Evolutionary conservation across 2,888 invertebrate species (phyloP), one percentile per base, ranked within the genome.

Genomic region (Ennomos erosarius): DNA sequence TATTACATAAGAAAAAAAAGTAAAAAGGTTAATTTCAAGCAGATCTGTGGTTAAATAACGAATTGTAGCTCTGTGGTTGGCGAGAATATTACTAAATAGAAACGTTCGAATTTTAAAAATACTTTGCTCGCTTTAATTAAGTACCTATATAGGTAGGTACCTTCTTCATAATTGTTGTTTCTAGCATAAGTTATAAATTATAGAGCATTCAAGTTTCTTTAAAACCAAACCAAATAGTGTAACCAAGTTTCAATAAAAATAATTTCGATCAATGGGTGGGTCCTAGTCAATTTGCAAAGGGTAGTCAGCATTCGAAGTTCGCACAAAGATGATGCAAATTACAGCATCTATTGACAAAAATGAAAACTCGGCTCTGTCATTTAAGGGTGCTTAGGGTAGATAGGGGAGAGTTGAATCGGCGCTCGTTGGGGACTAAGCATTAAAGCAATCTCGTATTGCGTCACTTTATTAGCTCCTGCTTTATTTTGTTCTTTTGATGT

Each of bases 401-500:
- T 82, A 78, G 87, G 90, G 88, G 90, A 82, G 82, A 81, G 67
- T 84, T 89, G 86, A 90, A 90, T 89, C 86, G 79, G 79, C 85
- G 84, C 88, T 88, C 88, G 82, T 83, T 83, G 81, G 87, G 83
- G 81, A 84, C 78, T 82, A 83, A 84, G 81, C 80, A 88, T 90
- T 90, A 89, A 90, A 90, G 88, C 87, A 87, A 88, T 90, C 90
- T 87, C 83, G 76, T 78, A 81, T 82, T 82, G 86, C 85, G 85
- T 83, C 88, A 85, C 88, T 85, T 89, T 90, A 90, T 90, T 91
- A 90, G 83, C 86, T 88, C 79, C 77, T 78, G 79, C 82, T 88
- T 87, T 84, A 85, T 85, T 84, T 83, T 79, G 81, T 78, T 79
- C 87, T 87, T 90, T 91, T 91, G 91, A 90, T 89, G 89, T 90